These are phyloP conservation scores for Sphenodon punctatus DNA, from an alignment of 2,797 vertebrate genomes.

Conservation along the genomic window DNA sequence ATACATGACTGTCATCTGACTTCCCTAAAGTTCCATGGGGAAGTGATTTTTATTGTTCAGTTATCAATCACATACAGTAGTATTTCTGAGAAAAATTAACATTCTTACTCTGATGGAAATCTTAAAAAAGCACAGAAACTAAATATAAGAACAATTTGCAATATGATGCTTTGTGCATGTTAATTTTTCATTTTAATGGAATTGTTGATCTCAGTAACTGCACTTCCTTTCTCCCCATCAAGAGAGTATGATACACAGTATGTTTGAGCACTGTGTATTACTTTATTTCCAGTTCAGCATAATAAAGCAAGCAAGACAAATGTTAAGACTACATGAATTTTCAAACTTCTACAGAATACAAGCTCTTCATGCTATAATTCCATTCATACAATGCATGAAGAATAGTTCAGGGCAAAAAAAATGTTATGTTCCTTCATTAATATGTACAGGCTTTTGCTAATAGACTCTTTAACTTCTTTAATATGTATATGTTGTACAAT, in stretches of 20 bases:
- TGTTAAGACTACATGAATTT: background rate
- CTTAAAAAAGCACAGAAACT: background rate
- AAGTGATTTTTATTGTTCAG: background rate
- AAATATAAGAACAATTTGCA: background rate
- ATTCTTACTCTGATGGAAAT: background rate
- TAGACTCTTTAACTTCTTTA: background rate
- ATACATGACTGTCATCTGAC: background rate
- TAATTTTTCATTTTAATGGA: background rate
- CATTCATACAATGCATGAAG: background rate
- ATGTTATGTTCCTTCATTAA: background rate
- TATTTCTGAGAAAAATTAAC: background rate
- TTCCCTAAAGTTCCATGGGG: background rate
- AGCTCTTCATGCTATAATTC: background rate
- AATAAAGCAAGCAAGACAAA: no score
- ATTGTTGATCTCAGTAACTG: background rate
- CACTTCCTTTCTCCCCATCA: background rate
- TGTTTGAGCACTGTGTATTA: background rate
- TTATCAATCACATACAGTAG: background rate
- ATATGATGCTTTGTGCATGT: no score
- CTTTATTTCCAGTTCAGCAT: no score
- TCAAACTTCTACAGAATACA: background rate
- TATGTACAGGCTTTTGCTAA: background rate
- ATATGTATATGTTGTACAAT: background rate
- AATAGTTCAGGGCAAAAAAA: background rate
- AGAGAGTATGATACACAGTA: background rate